Evolutionary conservation across 1,140 invertebrate species (phyloP).

Genomic region (Halyomorpha halys): DNA sequence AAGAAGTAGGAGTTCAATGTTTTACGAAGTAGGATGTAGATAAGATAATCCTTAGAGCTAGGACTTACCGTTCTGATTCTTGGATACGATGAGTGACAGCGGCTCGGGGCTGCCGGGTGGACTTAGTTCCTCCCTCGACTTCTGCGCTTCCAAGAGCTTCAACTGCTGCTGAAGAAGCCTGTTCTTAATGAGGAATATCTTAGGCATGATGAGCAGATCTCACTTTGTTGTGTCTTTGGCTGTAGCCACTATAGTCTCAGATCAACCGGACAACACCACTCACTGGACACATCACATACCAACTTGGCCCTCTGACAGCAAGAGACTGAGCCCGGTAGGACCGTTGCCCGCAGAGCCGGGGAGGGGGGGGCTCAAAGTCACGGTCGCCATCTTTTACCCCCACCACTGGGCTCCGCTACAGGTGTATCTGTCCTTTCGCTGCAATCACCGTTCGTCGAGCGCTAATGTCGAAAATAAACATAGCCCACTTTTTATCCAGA

Average conservation of each 20-base stretch:
- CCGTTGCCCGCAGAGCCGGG: constrained; percentile 5
- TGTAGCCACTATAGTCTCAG: too few relatives aligned
- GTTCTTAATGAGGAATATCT: constrained; percentile 81
- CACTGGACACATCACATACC: too few relatives aligned
- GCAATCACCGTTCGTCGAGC: not conserved
- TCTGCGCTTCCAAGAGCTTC: constrained; percentile 64
- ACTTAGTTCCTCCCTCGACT: constrained; percentile 34
- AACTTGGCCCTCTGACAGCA: not conserved
- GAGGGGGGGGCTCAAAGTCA: constrained; percentile 15
- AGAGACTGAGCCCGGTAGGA: not conserved
- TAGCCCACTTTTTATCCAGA: constrained; percentile 7
- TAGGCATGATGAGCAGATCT: constrained; percentile 52
- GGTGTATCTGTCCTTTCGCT: constrained; percentile 5
- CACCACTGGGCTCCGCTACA: constrained; percentile 2
- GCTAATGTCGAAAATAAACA: constrained; percentile 11
- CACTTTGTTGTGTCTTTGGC: too few relatives aligned
- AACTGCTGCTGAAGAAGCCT: constrained; percentile 78
- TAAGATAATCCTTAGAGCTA: not conserved
- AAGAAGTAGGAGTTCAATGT: too few relatives aligned
- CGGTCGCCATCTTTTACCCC: constrained; percentile 16
- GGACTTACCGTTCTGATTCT: constrained; percentile 5
- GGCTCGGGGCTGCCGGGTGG: constrained; percentile 34
- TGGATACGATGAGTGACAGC: constrained; percentile 33
- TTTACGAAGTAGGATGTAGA: too few relatives aligned
- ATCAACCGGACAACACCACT: too few relatives aligned